Evolutionary conservation across 2,113 vertebrate genomes (phyloP).

Genomic region (Gyps fulvus): DNA sequence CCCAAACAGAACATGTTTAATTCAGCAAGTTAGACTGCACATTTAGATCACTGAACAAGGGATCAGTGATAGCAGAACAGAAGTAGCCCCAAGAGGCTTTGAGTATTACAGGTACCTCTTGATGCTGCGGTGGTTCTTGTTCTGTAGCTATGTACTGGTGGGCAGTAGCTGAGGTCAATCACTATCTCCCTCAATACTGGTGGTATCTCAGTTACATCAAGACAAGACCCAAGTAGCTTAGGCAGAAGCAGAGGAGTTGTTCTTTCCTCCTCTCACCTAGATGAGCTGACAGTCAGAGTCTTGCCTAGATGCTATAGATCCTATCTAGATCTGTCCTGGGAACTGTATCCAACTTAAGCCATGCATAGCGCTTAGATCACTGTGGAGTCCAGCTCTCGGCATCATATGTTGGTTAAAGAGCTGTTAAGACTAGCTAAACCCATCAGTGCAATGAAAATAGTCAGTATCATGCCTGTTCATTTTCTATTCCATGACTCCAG

Average conservation of each 20-base stretch:
- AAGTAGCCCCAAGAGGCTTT: background rate
- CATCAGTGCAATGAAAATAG: background rate
- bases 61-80: background rate
- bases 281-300: background rate
- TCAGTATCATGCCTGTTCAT: background rate
- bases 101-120: background rate
- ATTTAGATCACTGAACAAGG: background rate
- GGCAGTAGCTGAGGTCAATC: background rate
- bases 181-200: background rate
- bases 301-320: background rate
- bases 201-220: background rate
- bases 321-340: background rate
- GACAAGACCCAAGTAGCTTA: background rate
- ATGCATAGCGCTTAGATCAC: background rate
- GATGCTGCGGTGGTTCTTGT: background rate
- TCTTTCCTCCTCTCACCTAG: background rate
- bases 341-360: rapidly evolving
- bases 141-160: background rate
- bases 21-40: background rate
- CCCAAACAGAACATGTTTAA: background rate
- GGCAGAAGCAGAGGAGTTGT: background rate
- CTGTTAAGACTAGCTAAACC: background rate
- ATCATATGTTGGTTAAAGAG: background rate
- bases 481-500: background rate
- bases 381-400: background rate